phyloP scores from a whole-genome alignment of 1,140 invertebrate genomes.

The Steinernema khuongi region DNA sequence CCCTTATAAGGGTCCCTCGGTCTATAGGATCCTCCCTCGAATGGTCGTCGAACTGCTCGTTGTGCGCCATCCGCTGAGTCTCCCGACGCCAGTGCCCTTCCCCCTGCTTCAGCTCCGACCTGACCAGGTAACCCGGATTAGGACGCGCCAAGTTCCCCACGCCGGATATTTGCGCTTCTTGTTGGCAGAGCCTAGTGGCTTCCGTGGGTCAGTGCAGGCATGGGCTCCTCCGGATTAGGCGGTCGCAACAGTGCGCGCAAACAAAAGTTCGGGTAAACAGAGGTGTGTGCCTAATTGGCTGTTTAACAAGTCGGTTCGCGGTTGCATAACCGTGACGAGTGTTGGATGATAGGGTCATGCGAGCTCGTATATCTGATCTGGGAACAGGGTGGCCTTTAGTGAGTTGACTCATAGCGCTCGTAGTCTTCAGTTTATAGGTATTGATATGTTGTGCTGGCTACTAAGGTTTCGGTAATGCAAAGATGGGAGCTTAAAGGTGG shows the following conservation, averaged over 20 bases:
- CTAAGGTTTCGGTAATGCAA: too few species aligned
- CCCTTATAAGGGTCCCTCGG: background rate
- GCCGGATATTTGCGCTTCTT: conserved; percentile 1
- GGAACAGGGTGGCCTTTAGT: background rate
- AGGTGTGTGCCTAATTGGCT: background rate
- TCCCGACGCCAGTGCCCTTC: background rate
- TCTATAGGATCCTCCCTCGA: background rate
- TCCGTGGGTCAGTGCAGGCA: background rate
- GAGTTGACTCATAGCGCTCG: too few species aligned
- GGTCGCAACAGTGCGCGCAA: conserved; percentile 1
- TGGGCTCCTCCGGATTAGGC: background rate
- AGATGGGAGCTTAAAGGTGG: too few species aligned
- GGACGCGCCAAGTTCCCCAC: background rate
- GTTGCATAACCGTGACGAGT: conserved; percentile 6
- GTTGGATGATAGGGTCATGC: background rate
- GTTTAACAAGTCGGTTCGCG: background rate
- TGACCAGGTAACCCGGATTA: background rate
- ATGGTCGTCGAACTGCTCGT: background rate
- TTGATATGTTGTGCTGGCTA: too few species aligned
- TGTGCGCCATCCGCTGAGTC: background rate
- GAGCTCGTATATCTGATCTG: background rate
- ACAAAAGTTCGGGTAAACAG: conserved; percentile 2
- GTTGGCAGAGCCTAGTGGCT: background rate
- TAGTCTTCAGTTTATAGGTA: too few species aligned
- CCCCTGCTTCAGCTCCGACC: background rate